phyloP scores from a whole-genome alignment of 2,888 invertebrate genomes.

The Cyrtodaria siliqua region DNA sequence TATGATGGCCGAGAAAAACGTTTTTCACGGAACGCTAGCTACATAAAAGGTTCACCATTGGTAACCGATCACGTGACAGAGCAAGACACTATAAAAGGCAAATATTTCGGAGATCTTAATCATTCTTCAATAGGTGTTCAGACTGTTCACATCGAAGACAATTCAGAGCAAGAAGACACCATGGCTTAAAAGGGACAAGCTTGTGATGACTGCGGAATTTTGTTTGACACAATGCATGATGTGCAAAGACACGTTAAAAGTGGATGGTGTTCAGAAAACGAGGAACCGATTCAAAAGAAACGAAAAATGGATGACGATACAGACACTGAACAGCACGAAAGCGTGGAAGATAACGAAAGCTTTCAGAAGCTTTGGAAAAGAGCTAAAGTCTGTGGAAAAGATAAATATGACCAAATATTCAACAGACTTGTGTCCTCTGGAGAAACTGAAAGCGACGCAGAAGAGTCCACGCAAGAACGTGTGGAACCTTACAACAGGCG shows the following conservation, averaged over 20 bases:
- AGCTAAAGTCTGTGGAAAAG: slow-evolving; percentile 2
- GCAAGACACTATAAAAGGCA: slow-evolving; percentile 19
- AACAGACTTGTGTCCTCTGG: slow-evolving; percentile 14
- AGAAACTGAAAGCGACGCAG: slow-evolving; percentile 11
- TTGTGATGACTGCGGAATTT: slow-evolving; percentile 17
- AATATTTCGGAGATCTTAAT: background rate
- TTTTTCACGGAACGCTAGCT: background rate
- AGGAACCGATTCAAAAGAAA: slow-evolving; percentile 1
- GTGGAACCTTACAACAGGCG: slow-evolving; percentile 17
- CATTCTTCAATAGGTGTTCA: slow-evolving; percentile 25
- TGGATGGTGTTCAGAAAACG: slow-evolving; percentile 25
- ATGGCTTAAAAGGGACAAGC: slow-evolving; percentile 21
- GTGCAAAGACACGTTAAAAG: slow-evolving; percentile 33
- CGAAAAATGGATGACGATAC: slow-evolving; percentile 7
- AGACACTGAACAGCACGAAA: slow-evolving; percentile 6
- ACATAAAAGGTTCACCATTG: background rate
- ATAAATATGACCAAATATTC: slow-evolving; percentile 14
- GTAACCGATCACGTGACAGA: slow-evolving; percentile 6
- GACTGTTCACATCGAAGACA: slow-evolving; percentile 24
- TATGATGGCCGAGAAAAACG: background rate
- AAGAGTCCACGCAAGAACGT: slow-evolving; percentile 20
- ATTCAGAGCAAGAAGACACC: slow-evolving; percentile 4
- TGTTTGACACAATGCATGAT: slow-evolving; percentile 20
- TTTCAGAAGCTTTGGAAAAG: slow-evolving; percentile 3
- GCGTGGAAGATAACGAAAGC: slow-evolving; percentile 2